phyloP scores from a whole-genome alignment of 2,888 invertebrate species.

The Dolichomitus sp. region DNA sequence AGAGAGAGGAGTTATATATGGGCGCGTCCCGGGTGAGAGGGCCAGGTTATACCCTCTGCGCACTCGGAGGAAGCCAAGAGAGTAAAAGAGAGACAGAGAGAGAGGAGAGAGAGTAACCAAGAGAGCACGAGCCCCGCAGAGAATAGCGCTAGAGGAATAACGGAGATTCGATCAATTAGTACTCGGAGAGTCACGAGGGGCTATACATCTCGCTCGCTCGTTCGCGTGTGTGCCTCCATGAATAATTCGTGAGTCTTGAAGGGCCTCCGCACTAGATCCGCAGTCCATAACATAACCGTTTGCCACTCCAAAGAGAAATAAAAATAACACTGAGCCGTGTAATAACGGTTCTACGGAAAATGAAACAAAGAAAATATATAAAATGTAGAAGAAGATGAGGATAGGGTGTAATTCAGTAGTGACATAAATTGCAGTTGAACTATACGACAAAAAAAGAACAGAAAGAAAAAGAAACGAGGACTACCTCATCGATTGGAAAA shows the following conservation, averaged over 20 bases:
- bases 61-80: constrained; percentile 31
- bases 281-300: background rate
- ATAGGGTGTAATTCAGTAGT: constrained; percentile 32
- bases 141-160: constrained; percentile 48
- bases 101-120: constrained; percentile 8
- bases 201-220: constrained; percentile 18
- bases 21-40: constrained; percentile 63
- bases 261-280: background rate
- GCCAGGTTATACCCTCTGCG: constrained; percentile 66
- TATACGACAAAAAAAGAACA: background rate
- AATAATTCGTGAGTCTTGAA: constrained; percentile 48
- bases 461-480: background rate
- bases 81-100: constrained; percentile 13
- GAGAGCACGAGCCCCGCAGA: constrained; percentile 32
- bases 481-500: constrained; percentile 55
- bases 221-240: constrained; percentile 24
- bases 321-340: background rate
- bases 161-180: constrained; percentile 58
- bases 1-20: constrained; percentile 49
- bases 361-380: background rate
- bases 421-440: constrained; percentile 52
- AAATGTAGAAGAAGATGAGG: background rate
- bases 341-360: background rate
- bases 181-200: constrained; percentile 24
- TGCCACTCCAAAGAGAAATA: no score